Conservation (phyloP, 2,797 vertebrate species). For the Notamacropus eugenii region DNA sequence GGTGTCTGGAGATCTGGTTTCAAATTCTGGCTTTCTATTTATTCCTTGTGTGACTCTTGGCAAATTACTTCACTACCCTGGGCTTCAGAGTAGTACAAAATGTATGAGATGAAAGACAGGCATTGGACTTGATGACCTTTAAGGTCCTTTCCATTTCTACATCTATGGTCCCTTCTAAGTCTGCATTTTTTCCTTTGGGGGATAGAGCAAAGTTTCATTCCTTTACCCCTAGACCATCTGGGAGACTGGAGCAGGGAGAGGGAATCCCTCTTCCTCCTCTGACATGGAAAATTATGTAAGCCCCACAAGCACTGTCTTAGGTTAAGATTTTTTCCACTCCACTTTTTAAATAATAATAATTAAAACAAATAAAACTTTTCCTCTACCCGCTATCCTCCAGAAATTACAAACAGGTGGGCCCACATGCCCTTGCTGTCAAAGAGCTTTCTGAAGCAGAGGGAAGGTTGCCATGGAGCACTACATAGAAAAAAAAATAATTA, state of each 20-base stretch:
- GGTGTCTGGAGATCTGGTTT: neutral
- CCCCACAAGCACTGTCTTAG: conserved; percentile 70
- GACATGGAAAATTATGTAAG: conserved; percentile 60
- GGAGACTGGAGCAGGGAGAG: neutral
- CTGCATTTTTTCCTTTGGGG: neutral
- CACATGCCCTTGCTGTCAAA: conserved; percentile 32
- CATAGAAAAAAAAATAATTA: neutral
- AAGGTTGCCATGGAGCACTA: neutral
- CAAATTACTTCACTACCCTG: too few relatives aligned
- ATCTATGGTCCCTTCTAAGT: neutral
- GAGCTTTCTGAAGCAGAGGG: neutral
- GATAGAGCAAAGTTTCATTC: neutral
- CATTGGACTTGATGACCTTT: neutral
- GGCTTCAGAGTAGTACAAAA: neutral
- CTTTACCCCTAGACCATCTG: conserved; percentile 68
- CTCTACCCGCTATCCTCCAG: conserved; percentile 31
- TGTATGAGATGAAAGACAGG: neutral
- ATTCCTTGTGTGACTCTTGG: neutral
- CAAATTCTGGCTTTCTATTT: neutral
- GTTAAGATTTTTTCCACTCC: conserved; percentile 68
- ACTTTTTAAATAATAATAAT: conserved; percentile 78
- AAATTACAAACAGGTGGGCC: conserved; percentile 76
- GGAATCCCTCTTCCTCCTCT: conserved; percentile 52
- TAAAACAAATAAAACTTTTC: conserved; percentile 74
- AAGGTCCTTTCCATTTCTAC: neutral